Evolutionary conservation across 2,888 invertebrate genomes (phyloP).

Genomic region (Ichneumon xanthorius): DNA sequence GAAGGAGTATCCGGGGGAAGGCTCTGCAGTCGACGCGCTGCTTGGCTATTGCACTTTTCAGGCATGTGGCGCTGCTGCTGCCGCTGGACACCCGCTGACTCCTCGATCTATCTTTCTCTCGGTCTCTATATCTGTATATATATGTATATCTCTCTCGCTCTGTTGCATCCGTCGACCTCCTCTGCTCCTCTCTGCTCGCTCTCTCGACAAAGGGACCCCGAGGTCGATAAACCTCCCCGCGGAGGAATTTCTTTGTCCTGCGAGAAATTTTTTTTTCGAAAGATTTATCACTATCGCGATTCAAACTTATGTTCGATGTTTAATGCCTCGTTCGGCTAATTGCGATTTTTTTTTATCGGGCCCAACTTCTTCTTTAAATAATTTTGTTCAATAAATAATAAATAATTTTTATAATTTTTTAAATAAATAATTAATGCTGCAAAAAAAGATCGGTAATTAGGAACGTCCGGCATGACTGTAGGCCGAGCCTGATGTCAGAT

Average conservation of each 20-base stretch:
- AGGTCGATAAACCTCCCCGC: conserved; percentile 69
- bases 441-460: too few species aligned
- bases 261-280: conserved; percentile 39
- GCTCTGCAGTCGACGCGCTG: conserved; percentile 46
- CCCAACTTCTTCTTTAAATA: not conserved
- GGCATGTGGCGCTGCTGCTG: conserved; percentile 47
- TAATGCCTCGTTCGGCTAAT: too few species aligned
- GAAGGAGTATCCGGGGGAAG: conserved; percentile 14
- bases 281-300: not conserved
- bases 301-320: not conserved
- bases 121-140: too few species aligned
- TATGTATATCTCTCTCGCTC: too few species aligned
- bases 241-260: conserved; percentile 62
- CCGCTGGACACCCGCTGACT: conserved; percentile 53
- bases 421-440: too few species aligned
- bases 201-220: conserved; percentile 61
- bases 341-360: too few species aligned
- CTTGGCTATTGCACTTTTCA: conserved; percentile 57
- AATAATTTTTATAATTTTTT: too few species aligned
- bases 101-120: conserved; percentile 32
- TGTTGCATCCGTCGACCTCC: conserved; percentile 62
- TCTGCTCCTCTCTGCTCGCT: conserved; percentile 58
- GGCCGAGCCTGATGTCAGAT: too few species aligned
- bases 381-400: too few species aligned
- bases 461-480: too few species aligned